Evolutionary conservation across 2,888 invertebrate species (phyloP), one percentile per base, ranked within the genome.

Genomic region (Nesidiocoris tenuis): DNA sequence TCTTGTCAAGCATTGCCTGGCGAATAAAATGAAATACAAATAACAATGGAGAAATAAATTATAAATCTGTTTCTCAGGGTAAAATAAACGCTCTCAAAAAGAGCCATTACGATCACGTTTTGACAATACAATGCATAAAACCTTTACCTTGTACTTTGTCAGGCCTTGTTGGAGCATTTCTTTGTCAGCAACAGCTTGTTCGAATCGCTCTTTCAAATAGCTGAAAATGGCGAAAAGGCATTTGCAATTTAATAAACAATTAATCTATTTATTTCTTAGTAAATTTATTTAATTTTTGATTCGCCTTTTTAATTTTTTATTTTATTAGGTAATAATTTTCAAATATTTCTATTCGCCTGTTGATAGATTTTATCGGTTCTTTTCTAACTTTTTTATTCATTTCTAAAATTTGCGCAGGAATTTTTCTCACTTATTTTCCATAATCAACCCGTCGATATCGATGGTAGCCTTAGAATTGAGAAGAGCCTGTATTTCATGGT

Each of bases 381-480:
- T n/a, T n/a, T n/a, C n/a, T n/a, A n/a, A n/a, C n/a, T n/a, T n/a
- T n/a, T n/a, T n/a, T n/a, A n/a, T n/a, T n/a, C n/a, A n/a, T n/a
- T n/a, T n/a, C n/a, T n/a, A n/a, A n/a, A n/a, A n/a, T n/a, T n/a
- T n/a, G n/a, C n/a, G n/a, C n/a, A n/a, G n/a, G n/a, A n/a, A n/a
- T n/a, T n/a, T n/a, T n/a, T n/a, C n/a, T 76, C 80, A 87, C 88
- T 91, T 91, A 83, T 94, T 95, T 84, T 94, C 94, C 83, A 90
- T 89, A 61, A 92, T 85, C 59, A 94, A 85, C 56, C 91, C 89
- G 85, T 94, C 94, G 80, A 94, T 88, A 82, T 94, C 94, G 12
- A 94, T 76, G 55, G 84, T 83, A 74, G 84, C 84, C 78, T 86
- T 84, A 39, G 85, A 86, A 77, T 84, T 86, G 12, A 92, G 83